Evolutionary conservation across 1,140 invertebrate species (phyloP), one percentile per base, ranked within the genome.

Genomic region (Eubasilissa regina): DNA sequence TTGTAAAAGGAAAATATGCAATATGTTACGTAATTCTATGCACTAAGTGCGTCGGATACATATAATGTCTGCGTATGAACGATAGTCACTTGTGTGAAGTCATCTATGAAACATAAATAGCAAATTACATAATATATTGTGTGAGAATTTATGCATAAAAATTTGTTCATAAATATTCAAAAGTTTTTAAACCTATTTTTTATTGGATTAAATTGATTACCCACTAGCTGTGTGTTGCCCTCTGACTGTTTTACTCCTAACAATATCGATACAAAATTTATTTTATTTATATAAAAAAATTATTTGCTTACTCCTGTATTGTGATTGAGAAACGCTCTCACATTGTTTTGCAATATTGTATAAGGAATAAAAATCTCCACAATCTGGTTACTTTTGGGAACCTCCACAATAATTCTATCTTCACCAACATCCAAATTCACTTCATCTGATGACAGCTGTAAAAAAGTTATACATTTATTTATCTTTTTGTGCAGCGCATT

Each of bases 361-460:
- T 90, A 91, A 6, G 93, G 93, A 15, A 95, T 84, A 85, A 92
- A 95, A 75, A 94, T 89, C 85, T 95, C 94, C 47, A 94, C 87
- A 15, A 92, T 83, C 83, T 92, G 91, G 48, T 89, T 89, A 82
- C 89, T 87, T 55, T 90, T 90, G 55, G 89, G 83, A 21, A 89
- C 90, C 82, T 93, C 91, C 56, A 95, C 85, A 17, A 94, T 84
- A 75, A 96, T 91, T 79, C 94, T 89, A 88, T 95, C 94, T 83
- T 94, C 92, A 0, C 93, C 92, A 66, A 95, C 84, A 84, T 94
- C 91, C 60, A 95, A 86, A 15, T 85, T 90, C 10, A 95, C 80
- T 80, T 93, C 92, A 68, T 91, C 86, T 0, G 88, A 88, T 47
- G 89, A 90, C 85, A 91, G 87, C 93, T 94, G 84, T 85, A 87